Base-by-base conservation (phyloP, 1,140 invertebrate genomes). In the Bombus superbus region DNA sequence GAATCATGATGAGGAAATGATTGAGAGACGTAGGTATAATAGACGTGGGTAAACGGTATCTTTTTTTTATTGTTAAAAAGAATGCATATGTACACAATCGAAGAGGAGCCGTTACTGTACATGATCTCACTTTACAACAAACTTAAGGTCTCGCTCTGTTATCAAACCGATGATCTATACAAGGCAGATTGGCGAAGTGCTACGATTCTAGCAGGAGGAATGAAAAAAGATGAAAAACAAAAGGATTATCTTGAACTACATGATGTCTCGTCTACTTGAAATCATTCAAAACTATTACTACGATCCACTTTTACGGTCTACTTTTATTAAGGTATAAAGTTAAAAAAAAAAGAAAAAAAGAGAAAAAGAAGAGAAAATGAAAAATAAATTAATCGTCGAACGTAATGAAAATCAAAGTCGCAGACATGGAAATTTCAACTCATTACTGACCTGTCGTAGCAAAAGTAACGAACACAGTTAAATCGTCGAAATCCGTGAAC, bases 371-470 rank as follows among this genome's bases (percentile, higher is more conserved):
- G 2, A n/a, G 10, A 38, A 28, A 53, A 18, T 25, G 0, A 66
- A 57, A 18, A 40, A 40, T 8, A 22, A 62, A 77, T 5, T 11
- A 9, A 35, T 9, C n/a, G 13, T 35, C 3, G 66, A 75, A 57
- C 40, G 66, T 35, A 13, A 25, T 10, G 57, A 59, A 15, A 84
- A 79, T 18, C 44, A 28, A 38, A 59, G 40, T 64, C 25, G n/a
- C 35, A 75, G 38, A 40, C 10, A 57, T 64, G 47, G 35, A 53
- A 87, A 72, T 74, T 64, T 81, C 40, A 69, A 64, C 32, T 64
- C 15, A 77, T 57, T 85, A 90, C 89, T 90, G 76, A 90, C 88
- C 89, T 90, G 86, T 81, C 71, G 32, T 38, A 74, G 40, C 62
- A 10, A 77, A 9, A 25, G 11, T 66, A 76, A 66, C 28, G 47